These are phyloP conservation scores for Clarias pachynema DNA, from an alignment of 2,797 vertebrate genomes.

Conservation along the genomic window DNA sequence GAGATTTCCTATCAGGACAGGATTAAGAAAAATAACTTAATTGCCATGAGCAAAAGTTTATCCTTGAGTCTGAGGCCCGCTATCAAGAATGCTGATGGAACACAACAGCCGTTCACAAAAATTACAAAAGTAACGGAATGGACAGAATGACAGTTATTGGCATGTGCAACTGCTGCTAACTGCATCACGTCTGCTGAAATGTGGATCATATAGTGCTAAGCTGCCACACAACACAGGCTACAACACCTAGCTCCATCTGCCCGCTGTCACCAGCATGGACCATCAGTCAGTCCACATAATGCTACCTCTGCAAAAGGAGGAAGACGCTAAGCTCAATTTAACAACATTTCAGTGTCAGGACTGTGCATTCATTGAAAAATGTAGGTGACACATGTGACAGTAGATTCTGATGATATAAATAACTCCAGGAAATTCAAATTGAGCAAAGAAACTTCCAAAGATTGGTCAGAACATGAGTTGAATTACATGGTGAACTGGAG, in stretches of 20 bases:
- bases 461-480: neutral
- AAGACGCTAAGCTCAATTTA: neutral
- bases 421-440: neutral
- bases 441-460: neutral
- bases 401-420: neutral
- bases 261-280: constrained; percentile 13
- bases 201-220: constrained; percentile 11
- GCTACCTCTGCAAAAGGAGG: neutral
- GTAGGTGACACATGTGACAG: neutral
- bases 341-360: constrained; percentile 9
- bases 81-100: neutral
- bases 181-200: neutral
- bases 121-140: neutral
- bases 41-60: neutral
- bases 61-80: neutral
- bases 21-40: neutral
- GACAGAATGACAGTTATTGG: constrained; percentile 13
- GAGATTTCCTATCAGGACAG: neutral
- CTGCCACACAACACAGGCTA: constrained; percentile 17
- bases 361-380: constrained; percentile 8
- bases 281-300: constrained; percentile 51
- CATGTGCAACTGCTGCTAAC: neutral
- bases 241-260: neutral
- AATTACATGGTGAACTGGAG: neutral
- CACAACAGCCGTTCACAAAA: neutral